A percentile compares a stretch with the other conserved stretches of the same genome.
Conservation (phyloP, 2,888 invertebrate species). For the Sphaerophoria rueppellii region DNA sequence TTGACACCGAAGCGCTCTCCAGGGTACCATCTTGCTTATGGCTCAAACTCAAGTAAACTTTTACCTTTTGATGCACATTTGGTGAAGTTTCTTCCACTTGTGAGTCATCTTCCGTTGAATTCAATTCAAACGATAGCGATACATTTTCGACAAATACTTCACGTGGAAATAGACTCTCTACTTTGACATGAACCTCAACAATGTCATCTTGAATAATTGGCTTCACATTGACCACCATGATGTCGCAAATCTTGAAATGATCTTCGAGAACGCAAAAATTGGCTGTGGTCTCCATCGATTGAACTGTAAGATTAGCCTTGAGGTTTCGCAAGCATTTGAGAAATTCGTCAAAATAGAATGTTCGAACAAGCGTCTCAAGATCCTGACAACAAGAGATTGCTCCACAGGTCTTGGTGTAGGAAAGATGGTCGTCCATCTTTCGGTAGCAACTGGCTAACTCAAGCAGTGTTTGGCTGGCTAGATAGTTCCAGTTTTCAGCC, state of each 20-base stretch:
- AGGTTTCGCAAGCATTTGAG: constrained; percentile 85
- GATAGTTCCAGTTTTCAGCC: constrained; percentile 92
- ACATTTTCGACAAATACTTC: constrained; percentile 86
- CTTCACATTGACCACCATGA: constrained; percentile 78
- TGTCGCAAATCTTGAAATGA: constrained; percentile 82
- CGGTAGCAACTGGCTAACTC: constrained; percentile 93
- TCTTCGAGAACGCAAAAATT: constrained; percentile 82
- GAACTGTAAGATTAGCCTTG: constrained; percentile 77
- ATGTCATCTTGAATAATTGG: constrained; percentile 83
- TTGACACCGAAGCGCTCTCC: constrained; percentile 89
- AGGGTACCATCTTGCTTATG: constrained; percentile 92
- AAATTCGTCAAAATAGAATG: constrained; percentile 93
- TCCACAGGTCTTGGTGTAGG: constrained; percentile 90
- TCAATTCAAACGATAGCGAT: constrained; percentile 86
- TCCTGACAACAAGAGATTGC: constrained; percentile 90
- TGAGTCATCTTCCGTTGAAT: constrained; percentile 78
- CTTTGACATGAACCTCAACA: constrained; percentile 83
- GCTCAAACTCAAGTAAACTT: constrained; percentile 88
- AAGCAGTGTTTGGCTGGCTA: constrained; percentile 91
- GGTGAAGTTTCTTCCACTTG: constrained; percentile 24
- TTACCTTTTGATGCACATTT: constrained; percentile 80
- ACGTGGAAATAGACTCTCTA: constrained; percentile 86
- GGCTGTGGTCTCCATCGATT: constrained; percentile 79
- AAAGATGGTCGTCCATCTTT: constrained; percentile 88
- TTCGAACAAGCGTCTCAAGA: constrained; percentile 88